Evolutionary conservation across 2,888 invertebrate genomes (phyloP), one percentile per base, ranked within the genome.

Genomic region (Digitonthophagus gazella): DNA sequence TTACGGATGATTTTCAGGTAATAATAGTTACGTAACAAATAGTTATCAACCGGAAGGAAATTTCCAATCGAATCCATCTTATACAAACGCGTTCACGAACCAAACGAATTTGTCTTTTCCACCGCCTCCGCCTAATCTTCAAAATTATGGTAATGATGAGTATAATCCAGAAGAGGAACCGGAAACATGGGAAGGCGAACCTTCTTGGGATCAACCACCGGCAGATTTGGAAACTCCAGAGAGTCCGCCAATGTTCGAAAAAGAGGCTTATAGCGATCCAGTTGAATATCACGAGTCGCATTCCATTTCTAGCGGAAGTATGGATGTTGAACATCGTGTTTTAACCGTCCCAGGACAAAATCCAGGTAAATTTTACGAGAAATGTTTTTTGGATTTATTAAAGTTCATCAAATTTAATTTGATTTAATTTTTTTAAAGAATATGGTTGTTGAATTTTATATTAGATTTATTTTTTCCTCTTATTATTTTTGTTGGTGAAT

Each of bases 211-310:
- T 68, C 78, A 79, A 11, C 81, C 82, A n/a, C 79, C 80, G 61
- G 71, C 74, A 3, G 74, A 77, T 22, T 11, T 71, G 69, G 88
- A 89, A 75, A 89, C 90, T 0, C 90, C 90, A 0, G 88, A 89
- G 73, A 90, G 90, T 64, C 90, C 90, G 16, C 89, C 89, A 0
- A 85, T 86, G 72, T 89, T 87, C 72, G 90, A 90, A 74, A 87
- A 88, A 75, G 85, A 89, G 74, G 84, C 86, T 56, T 86, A 85
- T 68, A 83, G 82, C 11, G 86, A 85, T 75, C 85, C 87, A 2
- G 83, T 89, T 8, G 89, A 89, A 72, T 90, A 90, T 75, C 86
- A 87, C 75, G 90, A 90, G 68, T 82, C 85, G 15, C 75, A 80
- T 63, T 79, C 74, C 11, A 72, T 72, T 44, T 68, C 73, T 6